These are phyloP conservation scores for Chrysolina americana DNA, from an alignment of 2,888 invertebrate genomes.

Conservation along the genomic window DNA sequence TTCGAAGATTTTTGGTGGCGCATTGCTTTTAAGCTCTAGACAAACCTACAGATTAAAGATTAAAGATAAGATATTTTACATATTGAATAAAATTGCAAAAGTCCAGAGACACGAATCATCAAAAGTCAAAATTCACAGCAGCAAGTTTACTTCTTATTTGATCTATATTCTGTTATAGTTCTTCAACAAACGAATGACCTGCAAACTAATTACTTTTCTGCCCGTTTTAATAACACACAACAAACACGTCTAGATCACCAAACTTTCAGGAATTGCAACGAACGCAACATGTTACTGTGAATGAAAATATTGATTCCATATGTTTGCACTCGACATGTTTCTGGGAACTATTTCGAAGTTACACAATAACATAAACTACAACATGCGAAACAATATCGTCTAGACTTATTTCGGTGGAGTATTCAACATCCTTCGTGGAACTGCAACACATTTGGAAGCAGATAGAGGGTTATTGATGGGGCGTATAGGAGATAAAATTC, in stretches of 20 bases:
- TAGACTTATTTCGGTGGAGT: background rate
- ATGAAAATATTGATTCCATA: background rate
- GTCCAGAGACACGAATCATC: too few relatives aligned
- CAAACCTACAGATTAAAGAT: too few relatives aligned
- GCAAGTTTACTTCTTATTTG: background rate
- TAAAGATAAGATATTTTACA: too few relatives aligned
- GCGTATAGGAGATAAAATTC: background rate
- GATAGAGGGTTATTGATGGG: background rate
- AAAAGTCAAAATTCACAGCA: too few relatives aligned
- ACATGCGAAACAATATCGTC: background rate
- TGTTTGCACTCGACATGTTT: background rate
- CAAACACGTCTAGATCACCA: background rate
- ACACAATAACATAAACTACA: background rate
- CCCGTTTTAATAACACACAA: background rate
- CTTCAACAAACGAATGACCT: background rate
- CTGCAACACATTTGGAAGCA: background rate
- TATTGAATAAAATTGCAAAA: too few relatives aligned
- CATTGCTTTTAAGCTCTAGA: too few relatives aligned
- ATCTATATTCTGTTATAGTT: background rate
- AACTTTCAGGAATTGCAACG: background rate
- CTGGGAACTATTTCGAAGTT: background rate
- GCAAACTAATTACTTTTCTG: background rate
- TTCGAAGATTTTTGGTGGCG: too few relatives aligned
- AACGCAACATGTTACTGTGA: background rate
- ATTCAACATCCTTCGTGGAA: background rate